Percentiles rank a stretch among this genome's conserved stretches.
Evolutionary conservation across 2,888 invertebrate genomes (phyloP).

Genomic region (Arrhopalites spinosus): DNA sequence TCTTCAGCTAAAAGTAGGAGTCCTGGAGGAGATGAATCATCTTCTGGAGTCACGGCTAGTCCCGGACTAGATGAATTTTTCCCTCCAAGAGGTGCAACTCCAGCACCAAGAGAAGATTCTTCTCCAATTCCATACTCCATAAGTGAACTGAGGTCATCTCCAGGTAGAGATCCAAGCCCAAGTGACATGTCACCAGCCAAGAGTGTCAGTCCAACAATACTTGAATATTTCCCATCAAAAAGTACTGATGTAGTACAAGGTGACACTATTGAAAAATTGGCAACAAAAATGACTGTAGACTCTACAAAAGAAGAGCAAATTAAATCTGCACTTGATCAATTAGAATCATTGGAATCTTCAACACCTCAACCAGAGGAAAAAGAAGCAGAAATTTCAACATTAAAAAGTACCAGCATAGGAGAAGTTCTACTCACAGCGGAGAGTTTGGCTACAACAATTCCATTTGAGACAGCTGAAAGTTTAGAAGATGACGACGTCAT

Average conservation of each 20-base stretch:
- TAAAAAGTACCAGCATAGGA: not conserved
- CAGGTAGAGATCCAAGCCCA: no score
- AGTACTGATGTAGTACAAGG: no score
- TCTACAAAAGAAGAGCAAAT: no score
- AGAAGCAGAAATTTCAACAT: not conserved
- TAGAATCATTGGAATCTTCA: no score
- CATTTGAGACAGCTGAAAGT: conserved; percentile 27
- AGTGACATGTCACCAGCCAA: not conserved
- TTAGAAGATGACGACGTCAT: conserved; percentile 12
- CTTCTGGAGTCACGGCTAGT: conserved; percentile 33
- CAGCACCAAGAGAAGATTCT: not conserved
- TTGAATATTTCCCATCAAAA: not conserved
- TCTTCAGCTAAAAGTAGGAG: conserved; percentile 34
- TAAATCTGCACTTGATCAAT: no score
- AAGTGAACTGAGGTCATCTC: no score
- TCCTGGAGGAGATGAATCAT: conserved; percentile 28
- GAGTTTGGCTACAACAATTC: conserved; percentile 19
- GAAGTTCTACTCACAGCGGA: conserved; percentile 2
- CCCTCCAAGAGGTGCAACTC: not conserved
- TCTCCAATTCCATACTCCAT: not conserved
- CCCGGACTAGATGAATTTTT: conserved; percentile 35
- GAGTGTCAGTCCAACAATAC: conserved; percentile 1
- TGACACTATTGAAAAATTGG: no score
- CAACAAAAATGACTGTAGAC: no score
- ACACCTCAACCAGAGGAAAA: not conserved